Conservation (phyloP, 2,113 vertebrate species). For the Caloenas nicobarica region DNA sequence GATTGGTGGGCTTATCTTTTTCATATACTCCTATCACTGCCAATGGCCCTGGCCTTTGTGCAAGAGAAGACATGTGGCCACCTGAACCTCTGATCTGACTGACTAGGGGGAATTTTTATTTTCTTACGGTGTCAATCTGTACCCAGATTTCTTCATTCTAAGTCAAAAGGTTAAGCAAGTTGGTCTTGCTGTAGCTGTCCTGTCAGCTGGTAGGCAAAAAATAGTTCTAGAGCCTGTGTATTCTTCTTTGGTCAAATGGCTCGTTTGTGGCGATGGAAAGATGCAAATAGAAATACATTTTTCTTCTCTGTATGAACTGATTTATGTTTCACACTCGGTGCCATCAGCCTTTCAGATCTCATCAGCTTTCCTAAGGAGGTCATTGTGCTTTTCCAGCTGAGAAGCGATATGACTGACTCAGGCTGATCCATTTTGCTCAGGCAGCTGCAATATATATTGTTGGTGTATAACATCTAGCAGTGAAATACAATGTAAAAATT, state of each 20-base stretch:
- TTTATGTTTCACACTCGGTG: not conserved
- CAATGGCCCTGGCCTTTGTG: not conserved
- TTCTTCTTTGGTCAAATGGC: not conserved
- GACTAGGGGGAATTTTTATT: not conserved
- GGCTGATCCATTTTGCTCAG: not conserved
- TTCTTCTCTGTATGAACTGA: not conserved
- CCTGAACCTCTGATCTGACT: not conserved
- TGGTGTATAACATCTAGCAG: not conserved
- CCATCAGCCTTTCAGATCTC: not conserved
- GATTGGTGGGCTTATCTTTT: not conserved
- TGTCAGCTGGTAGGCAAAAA: not conserved
- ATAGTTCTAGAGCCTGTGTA: not conserved
- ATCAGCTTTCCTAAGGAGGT: not conserved
- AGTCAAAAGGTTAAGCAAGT: not conserved
- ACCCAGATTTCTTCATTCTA: not conserved
- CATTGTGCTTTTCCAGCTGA: not conserved
- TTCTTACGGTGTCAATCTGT: not conserved
- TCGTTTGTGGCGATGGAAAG: not conserved
- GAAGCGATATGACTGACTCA: not conserved
- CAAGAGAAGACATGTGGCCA: not conserved
- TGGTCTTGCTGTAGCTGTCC: not conserved
- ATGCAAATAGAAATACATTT: not conserved
- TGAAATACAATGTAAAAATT: slow-evolving; percentile 14
- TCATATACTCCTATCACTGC: not conserved
- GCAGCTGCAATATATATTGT: not conserved